Conservation (phyloP, 53 echinoderm and acorn worm species). For the Echinometra lucunter region DNA sequence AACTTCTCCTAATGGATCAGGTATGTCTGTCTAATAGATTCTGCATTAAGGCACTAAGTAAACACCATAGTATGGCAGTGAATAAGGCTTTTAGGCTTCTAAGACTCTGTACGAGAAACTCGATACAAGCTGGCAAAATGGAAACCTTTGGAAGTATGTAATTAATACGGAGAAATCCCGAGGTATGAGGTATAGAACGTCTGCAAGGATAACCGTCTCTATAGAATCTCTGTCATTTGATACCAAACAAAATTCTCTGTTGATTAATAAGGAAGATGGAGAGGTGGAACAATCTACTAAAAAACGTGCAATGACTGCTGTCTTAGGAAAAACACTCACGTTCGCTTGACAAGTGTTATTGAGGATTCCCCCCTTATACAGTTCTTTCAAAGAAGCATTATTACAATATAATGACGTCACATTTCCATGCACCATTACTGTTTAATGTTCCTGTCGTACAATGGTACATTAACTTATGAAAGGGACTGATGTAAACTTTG, state of each 20-base stretch:
- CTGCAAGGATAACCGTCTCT: background rate
- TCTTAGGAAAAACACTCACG: too few species aligned
- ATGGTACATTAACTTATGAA: too few species aligned
- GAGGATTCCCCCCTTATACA: too few species aligned
- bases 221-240: background rate
- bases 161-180: background rate
- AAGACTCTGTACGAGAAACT: background rate
- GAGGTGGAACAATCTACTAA: too few species aligned
- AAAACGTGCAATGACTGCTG: too few species aligned
- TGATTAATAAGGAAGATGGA: background rate
- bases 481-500: too few species aligned
- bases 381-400: too few species aligned
- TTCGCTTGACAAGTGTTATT: too few species aligned
- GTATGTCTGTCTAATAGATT: slow-evolving; percentile 10
- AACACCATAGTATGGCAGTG: background rate
- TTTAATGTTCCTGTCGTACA: too few species aligned
- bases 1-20: background rate
- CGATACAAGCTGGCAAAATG: background rate
- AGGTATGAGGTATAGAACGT: background rate
- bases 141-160: background rate
- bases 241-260: background rate
- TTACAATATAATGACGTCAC: too few species aligned
- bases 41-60: background rate
- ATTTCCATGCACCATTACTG: too few species aligned
- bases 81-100: background rate